A percentile compares a stretch with the other conserved stretches of the same genome.
Conservation (phyloP, 2,888 invertebrate species). For the Polia nebulosa region DNA sequence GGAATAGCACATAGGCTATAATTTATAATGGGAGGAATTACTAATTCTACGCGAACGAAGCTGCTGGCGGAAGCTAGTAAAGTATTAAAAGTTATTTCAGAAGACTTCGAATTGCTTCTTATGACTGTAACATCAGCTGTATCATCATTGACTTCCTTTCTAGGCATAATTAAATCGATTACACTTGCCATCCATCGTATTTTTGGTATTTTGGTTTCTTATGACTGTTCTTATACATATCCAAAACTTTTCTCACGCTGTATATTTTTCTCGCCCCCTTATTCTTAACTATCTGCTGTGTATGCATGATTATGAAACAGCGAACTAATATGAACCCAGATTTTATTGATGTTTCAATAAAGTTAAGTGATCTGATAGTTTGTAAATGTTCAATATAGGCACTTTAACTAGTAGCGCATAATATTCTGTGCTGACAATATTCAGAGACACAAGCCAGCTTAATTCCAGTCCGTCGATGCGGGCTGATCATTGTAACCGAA, state of each 20-base stretch:
- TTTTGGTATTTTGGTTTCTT: background rate
- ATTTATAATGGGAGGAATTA: too few species aligned
- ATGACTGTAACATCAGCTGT: too few species aligned
- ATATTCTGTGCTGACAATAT: conserved; percentile 37
- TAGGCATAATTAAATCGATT: too few species aligned
- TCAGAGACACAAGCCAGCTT: conserved; percentile 41
- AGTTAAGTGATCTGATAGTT: too few species aligned
- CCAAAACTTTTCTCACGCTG: background rate
- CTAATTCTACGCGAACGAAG: too few species aligned
- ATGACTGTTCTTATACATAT: background rate
- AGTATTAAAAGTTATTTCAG: background rate
- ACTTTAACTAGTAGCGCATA: conserved; percentile 6
- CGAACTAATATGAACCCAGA: background rate
- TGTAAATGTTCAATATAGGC: background rate
- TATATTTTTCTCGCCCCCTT: background rate
- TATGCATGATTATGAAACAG: background rate
- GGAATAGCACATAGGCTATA: too few species aligned
- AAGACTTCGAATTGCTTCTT: background rate
- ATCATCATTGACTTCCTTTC: too few species aligned
- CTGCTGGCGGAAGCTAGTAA: too few species aligned
- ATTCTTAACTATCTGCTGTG: background rate
- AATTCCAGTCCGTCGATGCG: conserved; percentile 41
- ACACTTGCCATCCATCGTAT: too few species aligned
- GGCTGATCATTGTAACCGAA: conserved; percentile 29
- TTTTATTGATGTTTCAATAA: too few species aligned